Percentiles rank a stretch among this genome's conserved stretches.
Conservation (phyloP, 2,113 vertebrate genomes). For the Fulica atra region DNA sequence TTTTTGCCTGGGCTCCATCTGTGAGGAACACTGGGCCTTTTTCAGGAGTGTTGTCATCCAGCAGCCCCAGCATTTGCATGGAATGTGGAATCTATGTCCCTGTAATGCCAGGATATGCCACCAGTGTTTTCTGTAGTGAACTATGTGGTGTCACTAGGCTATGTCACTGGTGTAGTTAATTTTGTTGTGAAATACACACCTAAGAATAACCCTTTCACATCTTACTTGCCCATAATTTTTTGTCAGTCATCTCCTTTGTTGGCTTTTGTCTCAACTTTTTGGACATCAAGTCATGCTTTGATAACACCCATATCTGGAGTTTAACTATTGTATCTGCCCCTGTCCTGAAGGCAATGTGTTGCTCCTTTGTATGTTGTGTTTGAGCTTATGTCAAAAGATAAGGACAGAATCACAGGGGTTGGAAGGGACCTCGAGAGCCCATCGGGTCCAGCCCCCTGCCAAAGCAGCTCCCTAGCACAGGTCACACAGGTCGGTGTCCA, state of each 20-base stretch:
- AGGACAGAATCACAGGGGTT: not conserved
- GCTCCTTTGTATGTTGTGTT: not conserved
- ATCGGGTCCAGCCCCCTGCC: too few relatives aligned
- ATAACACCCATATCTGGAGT: not conserved
- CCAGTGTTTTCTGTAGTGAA: not conserved
- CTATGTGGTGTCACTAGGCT: not conserved
- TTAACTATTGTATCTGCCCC: not conserved
- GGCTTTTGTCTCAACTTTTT: not conserved
- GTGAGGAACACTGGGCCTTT: not conserved
- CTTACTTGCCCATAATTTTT: not conserved
- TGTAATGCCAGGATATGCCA: not conserved
- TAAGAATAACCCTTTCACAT: not conserved
- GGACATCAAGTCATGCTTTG: not conserved
- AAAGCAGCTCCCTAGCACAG: too few relatives aligned
- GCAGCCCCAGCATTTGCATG: fast-evolving
- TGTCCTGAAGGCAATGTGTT: not conserved
- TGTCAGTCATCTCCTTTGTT: slow-evolving; percentile 20
- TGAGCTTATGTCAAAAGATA: not conserved
- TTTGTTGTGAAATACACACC: not conserved
- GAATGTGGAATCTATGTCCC: not conserved
- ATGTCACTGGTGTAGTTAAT: not conserved
- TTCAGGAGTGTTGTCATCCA: not conserved
- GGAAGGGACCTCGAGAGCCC: too few relatives aligned
- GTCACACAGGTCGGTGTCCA: too few relatives aligned
- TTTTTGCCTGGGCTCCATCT: not conserved